phyloP scores from a whole-genome alignment of 2,113 vertebrate genomes.

The Abramis brama region DNA sequence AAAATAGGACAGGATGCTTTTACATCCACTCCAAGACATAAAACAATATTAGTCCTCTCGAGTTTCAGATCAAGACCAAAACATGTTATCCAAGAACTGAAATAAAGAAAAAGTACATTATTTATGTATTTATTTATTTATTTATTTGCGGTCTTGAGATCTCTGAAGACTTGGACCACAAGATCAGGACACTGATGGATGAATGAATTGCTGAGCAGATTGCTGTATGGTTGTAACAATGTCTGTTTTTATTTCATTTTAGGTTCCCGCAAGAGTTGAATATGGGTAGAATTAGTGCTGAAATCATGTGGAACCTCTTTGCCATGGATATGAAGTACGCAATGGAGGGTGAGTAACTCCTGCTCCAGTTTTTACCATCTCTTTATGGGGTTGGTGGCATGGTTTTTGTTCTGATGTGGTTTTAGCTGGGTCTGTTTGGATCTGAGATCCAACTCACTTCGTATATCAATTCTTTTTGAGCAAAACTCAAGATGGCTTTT shows the following conservation, averaged over 20 bases:
- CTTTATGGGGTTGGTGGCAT: not conserved
- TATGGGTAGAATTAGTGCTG: slow-evolving; percentile 90
- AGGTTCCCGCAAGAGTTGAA: slow-evolving; percentile 97
- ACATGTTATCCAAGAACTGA: not conserved
- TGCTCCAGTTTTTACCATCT: not conserved
- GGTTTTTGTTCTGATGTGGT: not conserved
- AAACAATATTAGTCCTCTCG: not conserved
- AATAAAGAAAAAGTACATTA: not conserved
- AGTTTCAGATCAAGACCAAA: not conserved
- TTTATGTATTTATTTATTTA: not conserved
- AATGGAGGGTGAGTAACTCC: slow-evolving; percentile 86
- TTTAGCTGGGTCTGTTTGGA: not conserved
- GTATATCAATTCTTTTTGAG: not conserved
- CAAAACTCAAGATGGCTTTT: not conserved
- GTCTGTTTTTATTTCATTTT: slow-evolving; percentile 21
- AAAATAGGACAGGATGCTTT: not conserved
- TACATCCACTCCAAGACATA: too few species aligned
- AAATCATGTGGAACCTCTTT: slow-evolving; percentile 93
- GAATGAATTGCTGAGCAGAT: too few species aligned
- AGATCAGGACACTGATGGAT: too few species aligned
- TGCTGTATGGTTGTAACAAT: not conserved
- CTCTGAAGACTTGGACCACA: too few species aligned
- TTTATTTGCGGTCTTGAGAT: too few species aligned
- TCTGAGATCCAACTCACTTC: not conserved
- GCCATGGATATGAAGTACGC: slow-evolving; percentile 96